Base-by-base conservation (phyloP, 2,113 vertebrate species). In the Halcyon senegalensis region DNA sequence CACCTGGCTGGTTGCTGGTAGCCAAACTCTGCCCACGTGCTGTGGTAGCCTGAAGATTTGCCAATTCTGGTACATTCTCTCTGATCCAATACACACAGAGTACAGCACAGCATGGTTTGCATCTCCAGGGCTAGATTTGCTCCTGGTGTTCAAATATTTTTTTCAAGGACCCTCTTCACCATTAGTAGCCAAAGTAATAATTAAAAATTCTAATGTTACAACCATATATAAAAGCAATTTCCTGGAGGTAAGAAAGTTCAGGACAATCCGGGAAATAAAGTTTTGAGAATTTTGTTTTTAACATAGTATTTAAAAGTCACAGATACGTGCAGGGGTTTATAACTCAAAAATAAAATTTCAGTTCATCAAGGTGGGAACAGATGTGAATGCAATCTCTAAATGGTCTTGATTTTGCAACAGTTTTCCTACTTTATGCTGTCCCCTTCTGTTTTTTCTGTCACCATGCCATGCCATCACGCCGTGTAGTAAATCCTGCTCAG, bases 51-150 rank as follows among this genome's bases (percentile, higher is more conserved):
- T 58, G 48, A 74, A 33, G n/a, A 41, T 33, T 74, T 90, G 46
- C 12, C 30, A 13, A 1, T 82, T 75, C 43, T 35, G 11, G 20
- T 41, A n/a, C 68, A 37, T 23, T 64, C 13, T 59, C 13, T 67
- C 16, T 44, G 39, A 8, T 10, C 31, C 0, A 0, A 37, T 3
- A 37, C 16, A 9, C 24, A 43, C 17, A 60, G 7, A 64, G 41
- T 13, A 24, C 15, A 64, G 41, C 16, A 33, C 15, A 43, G 14
- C 24, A 58, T 8, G 4, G 4, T 79, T 84, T 48, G 9, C 24
- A 74, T 58, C 39, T 73, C 3, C 30, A 39, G 23, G 23, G 16
- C 19, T 64, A 35, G 12, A 12, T n/a, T 77, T 95, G 76, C 39
- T 76, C 48, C 55, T 37, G 7, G 9, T 69, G 20, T 24, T 31